These are phyloP conservation scores for Ceratina australensis DNA, from an alignment of 1,140 invertebrate genomes.

Conservation along the genomic window DNA sequence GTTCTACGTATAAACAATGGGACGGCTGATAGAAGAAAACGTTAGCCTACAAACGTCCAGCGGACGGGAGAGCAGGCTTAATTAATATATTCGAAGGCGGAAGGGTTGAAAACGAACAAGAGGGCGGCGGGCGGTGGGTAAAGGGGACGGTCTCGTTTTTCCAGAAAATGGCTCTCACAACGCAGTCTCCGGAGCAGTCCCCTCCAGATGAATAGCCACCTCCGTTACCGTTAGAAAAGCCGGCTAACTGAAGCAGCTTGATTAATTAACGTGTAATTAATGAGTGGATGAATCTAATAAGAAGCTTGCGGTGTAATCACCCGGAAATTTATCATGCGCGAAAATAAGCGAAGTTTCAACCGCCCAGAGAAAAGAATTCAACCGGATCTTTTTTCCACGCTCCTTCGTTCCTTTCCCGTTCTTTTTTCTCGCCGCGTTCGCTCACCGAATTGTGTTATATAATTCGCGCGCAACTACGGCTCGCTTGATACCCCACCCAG, in stretches of 20 bases:
- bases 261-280: slow-evolving; percentile 69
- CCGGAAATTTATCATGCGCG: slow-evolving; percentile 66
- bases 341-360: slow-evolving; percentile 55
- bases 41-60: too few relatives aligned
- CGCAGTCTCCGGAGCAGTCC: slow-evolving; percentile 41
- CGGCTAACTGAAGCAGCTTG: slow-evolving; percentile 64
- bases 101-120: slow-evolving; percentile 34
- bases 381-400: slow-evolving; percentile 32
- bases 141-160: slow-evolving; percentile 51
- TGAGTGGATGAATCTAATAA: slow-evolving; percentile 67
- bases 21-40: neutral
- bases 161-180: slow-evolving; percentile 53
- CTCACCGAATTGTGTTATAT: slow-evolving; percentile 32
- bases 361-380: slow-evolving; percentile 43
- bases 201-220: slow-evolving; percentile 62
- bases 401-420: neutral
- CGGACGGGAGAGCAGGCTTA: slow-evolving; percentile 38
- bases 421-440: neutral
- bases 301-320: slow-evolving; percentile 68
- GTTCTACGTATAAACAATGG: neutral
- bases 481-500: neutral
- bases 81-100: slow-evolving; percentile 58
- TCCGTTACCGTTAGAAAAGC: slow-evolving; percentile 59
- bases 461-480: neutral
- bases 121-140: neutral